Percentiles rank a stretch among this genome's conserved stretches.
Conservation (phyloP, 2,113 vertebrate genomes). For the Crocuta crocuta region DNA sequence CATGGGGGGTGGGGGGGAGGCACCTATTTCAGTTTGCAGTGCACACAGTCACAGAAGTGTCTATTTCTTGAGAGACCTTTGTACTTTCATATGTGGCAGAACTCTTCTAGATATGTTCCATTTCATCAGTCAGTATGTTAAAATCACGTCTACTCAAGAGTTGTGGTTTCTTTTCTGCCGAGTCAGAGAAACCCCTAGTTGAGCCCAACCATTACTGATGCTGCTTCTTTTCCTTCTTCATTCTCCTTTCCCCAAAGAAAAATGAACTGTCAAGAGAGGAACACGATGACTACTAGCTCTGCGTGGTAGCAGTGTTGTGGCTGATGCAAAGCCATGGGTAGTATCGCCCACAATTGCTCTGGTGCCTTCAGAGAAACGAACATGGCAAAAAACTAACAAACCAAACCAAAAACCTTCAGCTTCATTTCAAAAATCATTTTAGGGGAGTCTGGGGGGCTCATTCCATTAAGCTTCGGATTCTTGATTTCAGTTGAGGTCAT, state of each 20-base stretch:
- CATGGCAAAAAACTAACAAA: neutral
- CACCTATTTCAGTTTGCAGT: neutral
- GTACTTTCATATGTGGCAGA: neutral
- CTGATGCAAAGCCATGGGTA: neutral
- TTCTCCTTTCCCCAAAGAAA: neutral
- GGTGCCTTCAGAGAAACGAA: neutral
- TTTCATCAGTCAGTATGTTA: neutral
- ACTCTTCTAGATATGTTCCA: neutral
- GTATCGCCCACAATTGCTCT: neutral
- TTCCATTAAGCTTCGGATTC: too few species aligned
- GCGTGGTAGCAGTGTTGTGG: neutral
- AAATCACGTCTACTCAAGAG: neutral
- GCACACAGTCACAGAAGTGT: neutral
- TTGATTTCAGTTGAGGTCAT: too few species aligned
- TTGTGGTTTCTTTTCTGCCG: neutral
- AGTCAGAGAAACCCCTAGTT: neutral
- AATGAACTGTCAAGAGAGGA: neutral
- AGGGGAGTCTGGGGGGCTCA: too few species aligned
- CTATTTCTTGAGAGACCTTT: neutral
- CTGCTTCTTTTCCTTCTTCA: neutral
- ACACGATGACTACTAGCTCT: accelerated
- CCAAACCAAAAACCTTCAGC: neutral
- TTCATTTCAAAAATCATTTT: neutral
- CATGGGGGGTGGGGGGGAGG: too few species aligned
- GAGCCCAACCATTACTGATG: too few species aligned